Conservation (phyloP, 2,113 vertebrate species). For the Malurus cyaneus region DNA sequence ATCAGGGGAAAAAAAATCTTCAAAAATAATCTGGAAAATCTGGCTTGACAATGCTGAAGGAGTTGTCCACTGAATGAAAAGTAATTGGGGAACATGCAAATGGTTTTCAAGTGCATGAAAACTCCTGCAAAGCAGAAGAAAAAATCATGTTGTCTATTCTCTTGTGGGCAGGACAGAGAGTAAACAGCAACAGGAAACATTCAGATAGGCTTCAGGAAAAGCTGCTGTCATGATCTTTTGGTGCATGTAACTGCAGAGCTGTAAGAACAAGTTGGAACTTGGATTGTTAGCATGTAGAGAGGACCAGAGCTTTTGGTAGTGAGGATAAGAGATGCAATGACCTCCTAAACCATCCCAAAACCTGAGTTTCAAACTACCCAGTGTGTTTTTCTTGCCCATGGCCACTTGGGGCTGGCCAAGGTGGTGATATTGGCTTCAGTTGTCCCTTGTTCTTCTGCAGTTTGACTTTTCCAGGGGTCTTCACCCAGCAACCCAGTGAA, state of each 20-base stretch:
- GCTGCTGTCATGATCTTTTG: not conserved
- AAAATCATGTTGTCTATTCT: not conserved
- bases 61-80: not conserved
- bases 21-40: not conserved
- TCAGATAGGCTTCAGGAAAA: not conserved
- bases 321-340: not conserved
- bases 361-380: not conserved
- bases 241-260: not conserved
- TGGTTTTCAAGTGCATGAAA: not conserved
- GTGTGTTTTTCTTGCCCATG: not conserved
- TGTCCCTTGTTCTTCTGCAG: not conserved
- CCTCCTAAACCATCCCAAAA: not conserved
- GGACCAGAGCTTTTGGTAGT: not conserved
- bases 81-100: not conserved
- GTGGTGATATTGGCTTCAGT: not conserved
- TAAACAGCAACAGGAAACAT: not conserved
- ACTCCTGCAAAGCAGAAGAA: not conserved
- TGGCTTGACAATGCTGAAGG: not conserved
- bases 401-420: not conserved
- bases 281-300: fast-evolving
- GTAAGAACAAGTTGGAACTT: not conserved
- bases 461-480: not conserved
- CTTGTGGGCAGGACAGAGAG: not conserved
- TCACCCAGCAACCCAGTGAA: not conserved
- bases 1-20: not conserved